These are phyloP conservation scores for Tipula confusa DNA, from an alignment of 2,888 invertebrate species.

Conservation along the genomic window DNA sequence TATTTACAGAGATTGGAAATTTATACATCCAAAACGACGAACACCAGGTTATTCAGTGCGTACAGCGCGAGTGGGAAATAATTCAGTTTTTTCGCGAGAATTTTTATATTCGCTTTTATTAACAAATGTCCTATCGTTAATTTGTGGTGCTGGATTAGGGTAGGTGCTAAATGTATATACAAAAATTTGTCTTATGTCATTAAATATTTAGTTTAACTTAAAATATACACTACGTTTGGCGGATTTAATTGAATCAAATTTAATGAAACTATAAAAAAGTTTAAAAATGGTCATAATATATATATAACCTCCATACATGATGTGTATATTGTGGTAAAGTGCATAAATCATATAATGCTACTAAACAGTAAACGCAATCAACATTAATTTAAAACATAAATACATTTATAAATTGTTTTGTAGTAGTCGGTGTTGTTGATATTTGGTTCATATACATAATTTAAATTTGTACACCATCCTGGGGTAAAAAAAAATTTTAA, in stretches of 20 bases:
- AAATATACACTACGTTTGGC: background rate
- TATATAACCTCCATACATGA: background rate
- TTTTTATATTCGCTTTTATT: slow-evolving; percentile 85
- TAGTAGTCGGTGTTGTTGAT: too few species aligned
- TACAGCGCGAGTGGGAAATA: slow-evolving; percentile 69
- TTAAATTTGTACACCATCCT: too few species aligned
- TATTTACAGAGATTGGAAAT: slow-evolving; percentile 72
- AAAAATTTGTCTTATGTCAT: background rate
- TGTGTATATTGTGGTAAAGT: background rate
- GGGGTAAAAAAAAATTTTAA: too few species aligned
- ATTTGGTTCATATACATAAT: too few species aligned
- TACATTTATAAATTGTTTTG: background rate
- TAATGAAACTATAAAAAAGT: background rate
- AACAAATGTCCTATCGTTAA: slow-evolving; percentile 82
- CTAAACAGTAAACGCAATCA: background rate
- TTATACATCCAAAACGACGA: slow-evolving; percentile 68
- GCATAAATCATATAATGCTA: background rate
- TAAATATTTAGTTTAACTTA: background rate
- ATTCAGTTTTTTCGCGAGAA: slow-evolving; percentile 81
- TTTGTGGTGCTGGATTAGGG: slow-evolving; percentile 91
- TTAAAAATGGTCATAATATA: background rate
- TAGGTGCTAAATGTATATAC: slow-evolving; percentile 48
- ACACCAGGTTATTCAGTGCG: slow-evolving; percentile 58
- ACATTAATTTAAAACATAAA: background rate
- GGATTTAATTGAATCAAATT: background rate